phyloP scores from a whole-genome alignment of 2,797 vertebrate genomes.

The Euthynnus affinis region DNA sequence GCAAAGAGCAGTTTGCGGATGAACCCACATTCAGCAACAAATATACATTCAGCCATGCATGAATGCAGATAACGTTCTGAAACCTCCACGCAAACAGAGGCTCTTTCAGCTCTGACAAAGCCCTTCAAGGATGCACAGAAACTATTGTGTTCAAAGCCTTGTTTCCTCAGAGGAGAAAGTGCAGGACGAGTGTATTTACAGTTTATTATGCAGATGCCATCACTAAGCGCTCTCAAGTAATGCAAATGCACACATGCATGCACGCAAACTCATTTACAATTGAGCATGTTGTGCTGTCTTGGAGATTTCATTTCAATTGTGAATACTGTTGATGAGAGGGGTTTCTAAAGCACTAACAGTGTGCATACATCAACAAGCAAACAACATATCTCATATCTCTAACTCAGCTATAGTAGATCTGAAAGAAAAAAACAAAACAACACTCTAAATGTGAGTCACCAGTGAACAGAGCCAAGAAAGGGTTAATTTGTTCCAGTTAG shows the following conservation, averaged over 20 bases:
- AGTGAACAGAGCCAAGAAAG: constrained; percentile 26
- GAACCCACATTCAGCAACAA: not conserved
- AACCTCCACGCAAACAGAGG: constrained; percentile 9
- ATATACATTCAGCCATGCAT: constrained; percentile 17
- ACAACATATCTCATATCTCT: constrained; percentile 12
- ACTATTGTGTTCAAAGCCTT: constrained; percentile 31
- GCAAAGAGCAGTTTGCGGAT: not conserved
- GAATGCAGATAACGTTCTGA: constrained; percentile 16
- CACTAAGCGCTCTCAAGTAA: constrained; percentile 8
- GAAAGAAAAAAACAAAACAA: not conserved
- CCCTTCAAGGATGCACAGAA: constrained; percentile 12
- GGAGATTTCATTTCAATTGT: constrained; percentile 8
- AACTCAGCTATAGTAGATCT: not conserved
- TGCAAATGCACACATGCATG: constrained; percentile 20
- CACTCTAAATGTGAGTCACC: not conserved
- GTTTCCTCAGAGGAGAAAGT: constrained; percentile 21
- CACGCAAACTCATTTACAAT: constrained; percentile 23
- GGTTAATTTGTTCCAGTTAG: constrained; percentile 58
- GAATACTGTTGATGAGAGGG: constrained; percentile 31
- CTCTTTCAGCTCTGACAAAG: constrained; percentile 33
- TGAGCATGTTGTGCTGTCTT: constrained; percentile 18
- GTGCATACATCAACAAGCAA: constrained; percentile 35
- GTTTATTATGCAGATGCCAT: constrained; percentile 42
- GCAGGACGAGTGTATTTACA: constrained; percentile 12
- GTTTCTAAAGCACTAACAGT: constrained; percentile 27